phyloP scores from a whole-genome alignment of 2,888 invertebrate species.

The Euphydryas editha region DNA sequence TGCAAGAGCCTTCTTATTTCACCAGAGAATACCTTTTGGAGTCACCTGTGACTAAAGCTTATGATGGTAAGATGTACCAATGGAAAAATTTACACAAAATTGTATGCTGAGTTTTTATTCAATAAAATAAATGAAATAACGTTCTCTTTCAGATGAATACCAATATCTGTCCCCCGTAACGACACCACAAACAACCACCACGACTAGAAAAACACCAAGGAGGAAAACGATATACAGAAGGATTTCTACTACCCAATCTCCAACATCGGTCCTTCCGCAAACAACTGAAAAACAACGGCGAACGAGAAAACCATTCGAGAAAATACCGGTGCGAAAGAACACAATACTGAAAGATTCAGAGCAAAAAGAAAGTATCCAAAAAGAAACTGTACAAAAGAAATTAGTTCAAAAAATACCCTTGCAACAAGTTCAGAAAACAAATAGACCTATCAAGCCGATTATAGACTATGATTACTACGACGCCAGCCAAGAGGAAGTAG shows the following conservation, averaged over 20 bases:
- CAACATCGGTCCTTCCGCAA: constrained; percentile 44
- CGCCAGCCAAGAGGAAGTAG: constrained; percentile 84
- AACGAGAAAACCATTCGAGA: constrained; percentile 61
- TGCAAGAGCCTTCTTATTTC: constrained; percentile 69
- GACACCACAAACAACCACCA: constrained; percentile 56
- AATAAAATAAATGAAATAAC: neutral
- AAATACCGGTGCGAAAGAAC: constrained; percentile 45
- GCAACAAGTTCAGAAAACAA: constrained; percentile 42
- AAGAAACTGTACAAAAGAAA: constrained; percentile 26
- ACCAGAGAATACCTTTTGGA: constrained; percentile 77
- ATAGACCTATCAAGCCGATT: constrained; percentile 60
- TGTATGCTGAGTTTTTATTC: neutral
- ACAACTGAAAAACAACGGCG: constrained; percentile 50
- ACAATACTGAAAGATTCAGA: constrained; percentile 13
- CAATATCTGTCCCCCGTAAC: constrained; percentile 73
- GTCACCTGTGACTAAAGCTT: constrained; percentile 74
- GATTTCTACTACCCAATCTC: constrained; percentile 64
- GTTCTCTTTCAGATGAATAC: constrained; percentile 65
- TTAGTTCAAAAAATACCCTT: constrained; percentile 24
- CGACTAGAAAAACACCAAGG: constrained; percentile 55
- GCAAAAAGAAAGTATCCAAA: constrained; percentile 21
- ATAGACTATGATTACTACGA: constrained; percentile 88
- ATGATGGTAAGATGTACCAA: constrained; percentile 63
- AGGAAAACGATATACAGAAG: constrained; percentile 64
- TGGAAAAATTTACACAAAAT: neutral